Evolutionary conservation across 30 jellyfish, hydroid and myxozoan species (phyloP).

Genomic region (Aurelia aurita): DNA sequence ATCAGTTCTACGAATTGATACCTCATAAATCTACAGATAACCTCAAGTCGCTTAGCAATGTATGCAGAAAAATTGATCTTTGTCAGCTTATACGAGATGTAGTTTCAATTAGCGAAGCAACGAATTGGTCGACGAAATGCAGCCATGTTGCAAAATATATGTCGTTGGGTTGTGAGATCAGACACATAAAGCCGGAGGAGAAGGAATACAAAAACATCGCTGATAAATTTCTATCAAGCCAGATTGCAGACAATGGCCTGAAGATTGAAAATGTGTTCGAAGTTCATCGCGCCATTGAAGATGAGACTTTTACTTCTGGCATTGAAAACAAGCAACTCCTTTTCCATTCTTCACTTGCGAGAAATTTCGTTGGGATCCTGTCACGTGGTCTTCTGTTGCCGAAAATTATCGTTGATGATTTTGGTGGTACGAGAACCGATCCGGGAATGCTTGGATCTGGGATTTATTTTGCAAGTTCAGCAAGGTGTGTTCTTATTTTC

Average conservation of each 20-base stretch:
- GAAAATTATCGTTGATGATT: slow-evolving; percentile 88
- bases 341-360: slow-evolving; percentile 87
- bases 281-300: slow-evolving; percentile 66
- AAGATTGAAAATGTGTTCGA: slow-evolving; percentile 56
- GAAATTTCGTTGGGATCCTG: slow-evolving; percentile 90
- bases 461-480: slow-evolving; percentile 87
- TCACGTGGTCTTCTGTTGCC: slow-evolving; percentile 95
- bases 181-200: slow-evolving; percentile 3
- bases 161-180: slow-evolving; percentile 75
- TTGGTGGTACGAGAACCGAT: slow-evolving; percentile 92
- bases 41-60: slow-evolving; percentile 9
- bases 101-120: slow-evolving; percentile 83
- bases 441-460: slow-evolving; percentile 98
- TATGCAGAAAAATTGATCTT: slow-evolving; percentile 70
- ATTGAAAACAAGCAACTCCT: slow-evolving; percentile 57
- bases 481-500: slow-evolving; percentile 60
- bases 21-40: slow-evolving; percentile 54
- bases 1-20: slow-evolving; percentile 47
- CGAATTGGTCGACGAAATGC: slow-evolving; percentile 66
- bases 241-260: slow-evolving; percentile 29
- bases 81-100: slow-evolving; percentile 91
- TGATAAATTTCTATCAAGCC: slow-evolving; percentile 29
- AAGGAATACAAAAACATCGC: slow-evolving; percentile 6
- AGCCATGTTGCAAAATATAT: slow-evolving; percentile 68
- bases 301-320: slow-evolving; percentile 22